Conservation (phyloP, 2,113 vertebrate genomes). For the Mungos mungo region DNA sequence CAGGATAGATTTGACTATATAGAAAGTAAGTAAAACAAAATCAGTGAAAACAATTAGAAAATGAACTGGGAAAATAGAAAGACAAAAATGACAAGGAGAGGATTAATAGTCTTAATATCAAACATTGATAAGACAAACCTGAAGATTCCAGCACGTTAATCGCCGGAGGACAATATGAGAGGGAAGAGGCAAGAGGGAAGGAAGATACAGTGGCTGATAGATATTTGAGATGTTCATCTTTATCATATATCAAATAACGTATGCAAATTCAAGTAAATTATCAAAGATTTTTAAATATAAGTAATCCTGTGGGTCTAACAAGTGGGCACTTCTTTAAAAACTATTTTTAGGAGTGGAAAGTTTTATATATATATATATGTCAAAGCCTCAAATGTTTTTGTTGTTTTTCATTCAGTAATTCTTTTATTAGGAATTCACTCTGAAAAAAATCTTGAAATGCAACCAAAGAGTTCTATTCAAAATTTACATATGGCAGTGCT, state of each 20-base stretch:
- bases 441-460: neutral
- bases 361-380: neutral
- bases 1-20: neutral
- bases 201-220: neutral
- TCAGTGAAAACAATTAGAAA: neutral
- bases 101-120: neutral
- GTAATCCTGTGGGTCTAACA: neutral
- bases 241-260: constrained; percentile 20
- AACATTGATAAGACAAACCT: neutral
- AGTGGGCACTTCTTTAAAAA: neutral
- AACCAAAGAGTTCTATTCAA: neutral
- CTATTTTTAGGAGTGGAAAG: neutral
- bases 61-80: neutral
- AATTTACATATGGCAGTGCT: neutral
- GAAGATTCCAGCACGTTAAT: neutral
- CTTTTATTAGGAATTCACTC: neutral
- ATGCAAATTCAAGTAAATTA: neutral
- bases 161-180: neutral
- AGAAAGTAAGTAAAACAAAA: constrained; percentile 24
- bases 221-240: neutral
- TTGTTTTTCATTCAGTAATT: neutral
- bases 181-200: neutral
- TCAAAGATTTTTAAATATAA: constrained; percentile 18
- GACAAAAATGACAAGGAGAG: neutral
- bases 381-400: neutral